phyloP scores from a whole-genome alignment of 2,888 invertebrate genomes.

The Neoscelio sp. region DNA sequence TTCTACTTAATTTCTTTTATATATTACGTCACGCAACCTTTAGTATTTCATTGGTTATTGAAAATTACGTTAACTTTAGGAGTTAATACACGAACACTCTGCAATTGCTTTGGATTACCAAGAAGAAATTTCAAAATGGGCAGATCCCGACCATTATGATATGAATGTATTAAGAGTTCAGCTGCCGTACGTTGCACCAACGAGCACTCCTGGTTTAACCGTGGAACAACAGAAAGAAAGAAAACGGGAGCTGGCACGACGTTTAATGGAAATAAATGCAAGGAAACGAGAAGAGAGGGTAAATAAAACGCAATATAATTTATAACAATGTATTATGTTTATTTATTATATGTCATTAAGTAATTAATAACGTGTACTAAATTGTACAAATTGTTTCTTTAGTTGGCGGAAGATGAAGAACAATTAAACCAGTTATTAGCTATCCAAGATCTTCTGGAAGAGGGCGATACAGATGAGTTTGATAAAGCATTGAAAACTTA shows the following conservation, averaged over 20 bases:
- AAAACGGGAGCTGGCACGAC: conserved; percentile 92
- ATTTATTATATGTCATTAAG: too few species aligned
- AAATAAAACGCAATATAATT: conserved; percentile 40
- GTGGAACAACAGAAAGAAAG: conserved; percentile 94
- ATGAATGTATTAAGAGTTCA: conserved; percentile 93
- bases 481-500: conserved; percentile 90
- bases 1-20: too few species aligned
- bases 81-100: conserved; percentile 92
- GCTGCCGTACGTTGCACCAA: conserved; percentile 90
- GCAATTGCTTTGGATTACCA: conserved; percentile 91
- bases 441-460: conserved; percentile 90
- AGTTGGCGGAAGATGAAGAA: conserved; percentile 94
- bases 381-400: conserved; percentile 59
- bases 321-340: conserved; percentile 1
- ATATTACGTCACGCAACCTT: too few species aligned
- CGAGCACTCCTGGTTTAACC: conserved; percentile 87
- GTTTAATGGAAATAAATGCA: conserved; percentile 95
- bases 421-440: conserved; percentile 90
- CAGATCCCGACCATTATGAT: conserved; percentile 92
- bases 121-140: conserved; percentile 92
- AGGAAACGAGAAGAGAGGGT: conserved; percentile 93
- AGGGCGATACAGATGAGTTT: conserved; percentile 89
- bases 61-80: conserved; percentile 81
- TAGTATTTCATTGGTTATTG: neutral
- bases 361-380: conserved; percentile 1